Conservation (phyloP, 2,113 vertebrate genomes). For the Prochilodus magdalenae region DNA sequence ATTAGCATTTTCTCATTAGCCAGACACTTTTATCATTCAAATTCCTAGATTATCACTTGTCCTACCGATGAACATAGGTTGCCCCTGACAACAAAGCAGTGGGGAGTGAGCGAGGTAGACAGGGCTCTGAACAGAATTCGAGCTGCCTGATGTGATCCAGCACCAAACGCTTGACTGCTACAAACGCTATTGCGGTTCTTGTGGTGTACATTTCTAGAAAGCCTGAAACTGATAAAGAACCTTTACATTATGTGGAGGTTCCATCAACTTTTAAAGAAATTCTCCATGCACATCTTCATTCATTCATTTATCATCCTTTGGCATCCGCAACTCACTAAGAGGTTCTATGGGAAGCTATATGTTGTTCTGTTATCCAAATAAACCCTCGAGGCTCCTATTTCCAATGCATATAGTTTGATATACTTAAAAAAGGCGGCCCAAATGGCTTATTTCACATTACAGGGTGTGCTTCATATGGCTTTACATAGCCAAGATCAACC, state of each 20-base stretch:
- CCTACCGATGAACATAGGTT: conserved; percentile 55
- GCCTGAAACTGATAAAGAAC: not conserved
- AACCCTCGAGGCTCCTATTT: too few relatives aligned
- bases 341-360: too few relatives aligned
- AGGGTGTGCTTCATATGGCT: too few relatives aligned
- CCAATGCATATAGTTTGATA: not conserved
- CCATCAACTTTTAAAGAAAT: not conserved
- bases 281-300: not conserved
- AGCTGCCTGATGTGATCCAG: conserved; percentile 38
- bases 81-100: conserved; percentile 59
- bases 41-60: conserved; percentile 63
- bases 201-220: not conserved
- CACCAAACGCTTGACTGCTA: conserved; percentile 3
- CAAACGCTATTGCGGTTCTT: not conserved
- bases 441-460: not conserved
- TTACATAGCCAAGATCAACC: too few relatives aligned
- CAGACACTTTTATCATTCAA: conserved; percentile 75
- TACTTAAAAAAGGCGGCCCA: not conserved
- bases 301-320: too few relatives aligned
- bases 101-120: conserved; percentile 20
- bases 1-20: conserved; percentile 77
- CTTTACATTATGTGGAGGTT: not conserved
- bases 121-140: conserved; percentile 5
- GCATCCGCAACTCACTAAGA: too few relatives aligned
- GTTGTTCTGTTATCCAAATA: too few relatives aligned